Percentiles rank a stretch among this genome's conserved stretches.
phyloP scores from a whole-genome alignment of 1,140 invertebrate genomes.

The Pemphigus obesinymphae region DNA sequence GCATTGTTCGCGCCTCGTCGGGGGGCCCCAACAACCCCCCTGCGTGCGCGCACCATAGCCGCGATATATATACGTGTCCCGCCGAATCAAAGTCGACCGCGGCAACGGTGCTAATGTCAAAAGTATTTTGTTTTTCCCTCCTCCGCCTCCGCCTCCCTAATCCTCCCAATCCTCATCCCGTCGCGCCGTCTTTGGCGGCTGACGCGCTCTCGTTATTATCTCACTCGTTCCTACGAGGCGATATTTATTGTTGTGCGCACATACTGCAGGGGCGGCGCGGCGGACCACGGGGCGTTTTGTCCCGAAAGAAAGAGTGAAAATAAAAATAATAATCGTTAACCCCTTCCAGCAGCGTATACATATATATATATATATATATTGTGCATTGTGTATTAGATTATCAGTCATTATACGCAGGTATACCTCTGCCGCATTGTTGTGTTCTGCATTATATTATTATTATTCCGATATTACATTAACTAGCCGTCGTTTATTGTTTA shows the following conservation, averaged over 20 bases:
- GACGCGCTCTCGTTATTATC: background rate
- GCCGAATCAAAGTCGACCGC: background rate
- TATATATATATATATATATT: background rate
- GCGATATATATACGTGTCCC: too few species aligned
- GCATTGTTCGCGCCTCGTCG: slow-evolving; percentile 40
- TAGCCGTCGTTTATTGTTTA: slow-evolving; percentile 34
- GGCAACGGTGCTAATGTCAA: background rate
- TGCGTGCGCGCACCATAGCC: background rate
- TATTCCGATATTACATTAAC: background rate
- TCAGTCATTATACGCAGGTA: background rate
- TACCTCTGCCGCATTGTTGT: background rate
- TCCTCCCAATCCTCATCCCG: too few species aligned
- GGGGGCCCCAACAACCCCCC: slow-evolving; percentile 27
- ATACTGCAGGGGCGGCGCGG: background rate
- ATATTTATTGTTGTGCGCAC: background rate
- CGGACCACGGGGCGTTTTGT: background rate
- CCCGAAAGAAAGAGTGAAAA: background rate
- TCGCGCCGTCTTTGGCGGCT: background rate
- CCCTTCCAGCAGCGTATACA: background rate
- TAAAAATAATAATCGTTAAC: slow-evolving; percentile 23
- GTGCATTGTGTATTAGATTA: background rate
- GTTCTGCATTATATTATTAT: background rate
- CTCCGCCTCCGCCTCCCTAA: too few species aligned
- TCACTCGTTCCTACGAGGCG: background rate
- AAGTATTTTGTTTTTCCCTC: background rate